Evolutionary conservation across 2,888 invertebrate species (phyloP), one percentile per base, ranked within the genome.

Genomic region (Serripes groenlandicus): DNA sequence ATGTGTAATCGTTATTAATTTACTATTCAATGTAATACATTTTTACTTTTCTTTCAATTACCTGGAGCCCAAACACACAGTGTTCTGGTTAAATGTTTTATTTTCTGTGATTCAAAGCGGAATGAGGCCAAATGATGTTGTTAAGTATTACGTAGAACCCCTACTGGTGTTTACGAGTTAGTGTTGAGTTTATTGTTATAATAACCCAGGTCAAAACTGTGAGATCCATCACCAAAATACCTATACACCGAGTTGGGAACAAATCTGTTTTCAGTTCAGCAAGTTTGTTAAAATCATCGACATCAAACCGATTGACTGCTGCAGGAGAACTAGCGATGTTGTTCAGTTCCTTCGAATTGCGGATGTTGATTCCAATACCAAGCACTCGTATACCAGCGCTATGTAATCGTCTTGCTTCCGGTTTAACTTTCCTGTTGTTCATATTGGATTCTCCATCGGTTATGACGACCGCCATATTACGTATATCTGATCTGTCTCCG

Each of bases 371-470:
- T 23, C 91, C 90, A 71, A 91, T 83, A 26, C 86, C 89, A 34
- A 90, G 81, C 23, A 91, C 80, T 30, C 87, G 83, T 32, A 91
- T 88, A 30, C 85, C 86, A 23, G 30, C 80, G 0, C 56, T 72
- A 15, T 82, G 76, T 1, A 88, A 78, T 15, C 30, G 30, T 62
- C 78, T 76, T 7, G 90, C 89, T 77, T 91, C 85, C 66, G 88
- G 79, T 70, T 87, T 28, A 30, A 88, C 84, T 66, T 79, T 21
- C 76, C 88, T 73, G n/a, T 83, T 72, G 78, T 89, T 83, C 32
- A 88, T 85, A 76, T 92, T 92, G 21, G 93, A 93, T 34, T 91
- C 81, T 30, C 91, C 90, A 69, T 92, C 92, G 26, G 92, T 92
- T 37, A 93, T 79, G 15, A 93, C 37, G 9, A 93, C 77, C 21